phyloP scores from a whole-genome alignment of 2,113 vertebrate genomes.

The Chaenocephalus aceratus region DNA sequence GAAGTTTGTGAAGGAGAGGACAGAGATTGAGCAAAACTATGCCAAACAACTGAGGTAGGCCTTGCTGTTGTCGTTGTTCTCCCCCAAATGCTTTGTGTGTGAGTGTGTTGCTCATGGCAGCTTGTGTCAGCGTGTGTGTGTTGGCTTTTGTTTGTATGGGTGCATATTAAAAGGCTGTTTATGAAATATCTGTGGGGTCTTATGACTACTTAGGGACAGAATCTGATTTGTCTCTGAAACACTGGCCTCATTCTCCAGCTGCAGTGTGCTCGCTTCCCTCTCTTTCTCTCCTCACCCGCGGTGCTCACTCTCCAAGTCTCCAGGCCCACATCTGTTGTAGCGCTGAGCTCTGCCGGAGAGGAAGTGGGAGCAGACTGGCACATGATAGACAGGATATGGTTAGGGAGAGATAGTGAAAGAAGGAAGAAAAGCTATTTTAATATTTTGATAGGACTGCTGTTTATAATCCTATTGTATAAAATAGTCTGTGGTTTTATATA shows the following conservation, averaged over 20 bases:
- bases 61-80: constrained; percentile 8
- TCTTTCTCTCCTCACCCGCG: constrained; percentile 16
- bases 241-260: constrained; percentile 76
- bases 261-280: constrained; percentile 24
- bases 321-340: constrained; percentile 71
- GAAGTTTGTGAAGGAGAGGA: constrained; percentile 93
- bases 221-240: constrained; percentile 75
- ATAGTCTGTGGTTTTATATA: background rate
- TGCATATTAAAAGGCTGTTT: constrained; percentile 61
- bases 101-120: constrained; percentile 23
- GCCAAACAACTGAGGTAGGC: constrained; percentile 88
- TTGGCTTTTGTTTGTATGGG: constrained; percentile 40
- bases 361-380: constrained; percentile 85
- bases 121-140: constrained; percentile 21
- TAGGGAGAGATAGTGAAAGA: constrained; percentile 67
- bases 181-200: constrained; percentile 73
- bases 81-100: constrained; percentile 30
- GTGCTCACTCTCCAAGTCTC: constrained; percentile 48
- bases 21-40: constrained; percentile 91
- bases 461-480: constrained; percentile 34
- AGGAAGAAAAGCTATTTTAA: constrained; percentile 64
- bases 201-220: constrained; percentile 78
- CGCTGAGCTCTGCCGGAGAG: constrained; percentile 76
- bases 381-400: constrained; percentile 82
- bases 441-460: constrained; percentile 18